A percentile compares a stretch with the other conserved stretches of the same genome.
Conservation (phyloP, 2,113 vertebrate genomes). For the Misgurnus mizolepis region DNA sequence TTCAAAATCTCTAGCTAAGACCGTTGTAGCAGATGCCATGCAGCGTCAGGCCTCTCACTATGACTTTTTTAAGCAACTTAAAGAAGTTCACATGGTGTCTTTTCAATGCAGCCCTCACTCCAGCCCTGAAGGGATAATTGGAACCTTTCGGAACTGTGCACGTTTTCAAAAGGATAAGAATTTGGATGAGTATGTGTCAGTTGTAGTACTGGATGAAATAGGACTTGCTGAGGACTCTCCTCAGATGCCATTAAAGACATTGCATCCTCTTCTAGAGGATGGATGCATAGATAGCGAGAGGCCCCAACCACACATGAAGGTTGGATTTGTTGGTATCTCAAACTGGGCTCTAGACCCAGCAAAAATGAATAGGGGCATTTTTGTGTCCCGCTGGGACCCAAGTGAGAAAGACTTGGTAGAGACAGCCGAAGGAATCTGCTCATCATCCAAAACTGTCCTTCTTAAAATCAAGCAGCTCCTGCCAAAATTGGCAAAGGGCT, state of each 20-base stretch:
- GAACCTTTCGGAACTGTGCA: constrained; percentile 76
- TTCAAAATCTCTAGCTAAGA: constrained; percentile 82
- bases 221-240: constrained; percentile 80
- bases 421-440: constrained; percentile 78
- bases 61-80: constrained; percentile 70
- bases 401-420: constrained; percentile 74
- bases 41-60: constrained; percentile 69
- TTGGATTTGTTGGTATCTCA: constrained; percentile 81
- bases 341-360: constrained; percentile 83
- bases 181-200: constrained; percentile 76
- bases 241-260: constrained; percentile 79
- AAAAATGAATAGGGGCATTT: constrained; percentile 82
- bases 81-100: constrained; percentile 78
- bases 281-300: constrained; percentile 76
- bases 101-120: constrained; percentile 83
- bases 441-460: constrained; percentile 57
- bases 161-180: constrained; percentile 79
- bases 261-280: constrained; percentile 80
- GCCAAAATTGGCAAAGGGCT: constrained; percentile 70
- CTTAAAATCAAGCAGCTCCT: constrained; percentile 72
- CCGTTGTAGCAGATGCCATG: constrained; percentile 77
- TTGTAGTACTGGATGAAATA: constrained; percentile 80
- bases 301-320: constrained; percentile 75
- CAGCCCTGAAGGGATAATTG: constrained; percentile 78
- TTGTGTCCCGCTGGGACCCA: constrained; percentile 77